Evolutionary conservation across 1,140 invertebrate species (phyloP).

Genomic region (Maconellicoccus hirsutus): DNA sequence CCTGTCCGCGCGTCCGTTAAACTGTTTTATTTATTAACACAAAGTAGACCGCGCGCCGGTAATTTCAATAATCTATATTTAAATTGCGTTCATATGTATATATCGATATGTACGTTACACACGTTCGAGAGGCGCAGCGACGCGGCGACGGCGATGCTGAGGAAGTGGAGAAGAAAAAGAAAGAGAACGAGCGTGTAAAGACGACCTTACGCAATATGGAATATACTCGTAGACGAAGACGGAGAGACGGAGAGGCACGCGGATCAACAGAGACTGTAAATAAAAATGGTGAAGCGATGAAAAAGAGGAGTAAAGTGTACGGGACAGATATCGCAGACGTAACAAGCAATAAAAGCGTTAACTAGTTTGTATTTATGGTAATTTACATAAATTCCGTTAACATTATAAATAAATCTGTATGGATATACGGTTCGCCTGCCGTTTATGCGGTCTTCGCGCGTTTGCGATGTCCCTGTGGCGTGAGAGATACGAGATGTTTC

Average conservation of each 20-base stretch:
- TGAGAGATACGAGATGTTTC: too few relatives aligned
- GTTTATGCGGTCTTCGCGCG: neutral
- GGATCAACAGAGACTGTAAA: too few relatives aligned
- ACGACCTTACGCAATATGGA: too few relatives aligned
- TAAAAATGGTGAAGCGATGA: too few relatives aligned
- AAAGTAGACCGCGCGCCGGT: neutral
- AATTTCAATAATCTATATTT: neutral
- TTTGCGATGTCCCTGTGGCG: neutral
- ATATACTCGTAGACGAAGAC: too few relatives aligned
- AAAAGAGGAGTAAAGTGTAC: too few relatives aligned
- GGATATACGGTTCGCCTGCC: too few relatives aligned
- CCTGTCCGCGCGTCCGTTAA: neutral
- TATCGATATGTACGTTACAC: too few relatives aligned
- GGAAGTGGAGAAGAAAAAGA: neutral
- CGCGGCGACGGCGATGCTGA: neutral
- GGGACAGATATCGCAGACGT: neutral
- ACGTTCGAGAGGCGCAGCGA: neutral
- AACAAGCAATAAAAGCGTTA: constrained; percentile 9
- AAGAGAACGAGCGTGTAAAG: too few relatives aligned
- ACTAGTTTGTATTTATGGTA: constrained; percentile 4
- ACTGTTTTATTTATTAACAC: neutral
- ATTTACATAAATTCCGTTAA: constrained; percentile 9
- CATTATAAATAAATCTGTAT: neutral
- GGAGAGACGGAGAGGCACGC: too few relatives aligned
- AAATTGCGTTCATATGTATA: too few relatives aligned